Conservation (phyloP, 2,797 vertebrate species). For the Aeoliscus strigatus region DNA sequence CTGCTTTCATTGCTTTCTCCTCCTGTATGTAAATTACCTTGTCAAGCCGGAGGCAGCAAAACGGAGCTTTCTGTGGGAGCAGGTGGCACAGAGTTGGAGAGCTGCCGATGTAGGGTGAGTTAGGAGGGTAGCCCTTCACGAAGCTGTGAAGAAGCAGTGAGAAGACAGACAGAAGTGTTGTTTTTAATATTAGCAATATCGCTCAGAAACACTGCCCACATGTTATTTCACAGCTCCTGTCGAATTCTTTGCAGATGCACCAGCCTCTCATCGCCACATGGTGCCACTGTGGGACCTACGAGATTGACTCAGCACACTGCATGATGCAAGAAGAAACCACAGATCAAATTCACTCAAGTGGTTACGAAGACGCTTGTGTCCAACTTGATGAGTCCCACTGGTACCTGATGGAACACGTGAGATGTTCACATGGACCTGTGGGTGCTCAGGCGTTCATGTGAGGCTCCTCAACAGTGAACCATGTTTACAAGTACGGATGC, state of each 20-base stretch:
- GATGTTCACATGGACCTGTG: conserved; percentile 5
- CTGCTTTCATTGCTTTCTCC: not conserved
- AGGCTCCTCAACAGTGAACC: not conserved
- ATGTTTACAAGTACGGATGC: no score
- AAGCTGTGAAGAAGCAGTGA: conserved; percentile 73
- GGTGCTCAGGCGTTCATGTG: conserved; percentile 1
- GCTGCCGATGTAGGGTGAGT: conserved; percentile 96
- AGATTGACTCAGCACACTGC: conserved; percentile 1
- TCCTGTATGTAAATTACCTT: conserved; percentile 71
- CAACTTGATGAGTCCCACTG: conserved; percentile 9
- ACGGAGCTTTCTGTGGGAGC: conserved; percentile 86
- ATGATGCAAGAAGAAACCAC: conserved; percentile 23
- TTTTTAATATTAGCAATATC: not conserved
- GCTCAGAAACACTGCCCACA: not conserved
- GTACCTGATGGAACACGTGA: conserved; percentile 11
- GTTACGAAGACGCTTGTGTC: conserved; percentile 15
- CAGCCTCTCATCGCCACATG: conserved; percentile 40
- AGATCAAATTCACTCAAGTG: no score
- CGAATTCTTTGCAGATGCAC: not conserved
- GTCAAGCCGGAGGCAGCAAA: conserved; percentile 93
- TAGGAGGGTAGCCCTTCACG: conserved; percentile 95
- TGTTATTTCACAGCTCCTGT: not conserved
- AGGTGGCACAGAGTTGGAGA: conserved; percentile 95
- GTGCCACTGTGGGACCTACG: conserved; percentile 57
- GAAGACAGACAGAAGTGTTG: not conserved